A percentile compares a stretch with the other conserved stretches of the same genome.
Evolutionary conservation across 2,113 vertebrate species (phyloP).

Genomic region (Periophthalmus modestus): DNA sequence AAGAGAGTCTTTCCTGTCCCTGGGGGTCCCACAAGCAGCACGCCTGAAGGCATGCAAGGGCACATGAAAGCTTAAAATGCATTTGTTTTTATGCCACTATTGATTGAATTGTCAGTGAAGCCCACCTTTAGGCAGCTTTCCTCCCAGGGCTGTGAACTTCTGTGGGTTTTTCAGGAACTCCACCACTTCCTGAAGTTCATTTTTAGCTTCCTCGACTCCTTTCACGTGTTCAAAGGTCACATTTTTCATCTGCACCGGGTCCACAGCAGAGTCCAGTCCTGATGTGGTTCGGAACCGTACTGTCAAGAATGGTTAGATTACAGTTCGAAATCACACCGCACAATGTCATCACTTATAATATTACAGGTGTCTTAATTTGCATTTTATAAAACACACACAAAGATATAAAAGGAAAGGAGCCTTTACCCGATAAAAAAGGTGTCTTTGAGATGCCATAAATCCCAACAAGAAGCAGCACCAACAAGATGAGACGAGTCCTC

Average conservation of each 20-base stretch:
- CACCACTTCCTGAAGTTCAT: conserved; percentile 97
- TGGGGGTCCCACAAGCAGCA: conserved; percentile 92
- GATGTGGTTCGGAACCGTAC: conserved; percentile 95
- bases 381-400: neutral
- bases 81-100: neutral
- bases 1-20: conserved; percentile 97
- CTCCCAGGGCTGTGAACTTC: conserved; percentile 93
- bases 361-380: neutral
- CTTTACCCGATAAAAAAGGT: conserved; percentile 93
- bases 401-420: conserved; percentile 48
- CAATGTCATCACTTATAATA: conserved; percentile 14
- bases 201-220: conserved; percentile 96
- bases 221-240: conserved; percentile 99
- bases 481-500: conserved; percentile 88
- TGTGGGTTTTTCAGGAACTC: conserved; percentile 96
- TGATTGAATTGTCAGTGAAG: neutral
- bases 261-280: conserved; percentile 93
- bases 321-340: conserved; percentile 73
- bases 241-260: conserved; percentile 96
- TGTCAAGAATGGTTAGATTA: conserved; percentile 79
- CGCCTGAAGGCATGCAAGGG: conserved; percentile 72
- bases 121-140: conserved; percentile 97
- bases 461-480: conserved; percentile 83
- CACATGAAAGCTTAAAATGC: neutral
- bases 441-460: conserved; percentile 91